A percentile compares a stretch with the other conserved stretches of the same genome.
These are phyloP conservation scores for Diorhabda sublineata DNA, from an alignment of 1,140 invertebrate species.

Conservation along the genomic window DNA sequence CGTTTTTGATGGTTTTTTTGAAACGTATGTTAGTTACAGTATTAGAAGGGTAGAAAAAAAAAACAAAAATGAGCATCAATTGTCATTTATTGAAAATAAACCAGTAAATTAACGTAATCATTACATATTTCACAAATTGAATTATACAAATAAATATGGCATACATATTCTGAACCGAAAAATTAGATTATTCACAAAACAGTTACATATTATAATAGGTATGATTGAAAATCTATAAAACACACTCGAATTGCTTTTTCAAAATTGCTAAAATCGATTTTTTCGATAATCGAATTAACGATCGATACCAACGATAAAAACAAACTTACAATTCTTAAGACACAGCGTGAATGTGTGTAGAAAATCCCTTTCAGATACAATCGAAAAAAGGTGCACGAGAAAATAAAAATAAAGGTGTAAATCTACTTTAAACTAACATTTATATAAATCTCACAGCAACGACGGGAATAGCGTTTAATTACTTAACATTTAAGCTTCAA, in stretches of 20 bases:
- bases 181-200: slow-evolving; percentile 8
- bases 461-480: slow-evolving; percentile 6
- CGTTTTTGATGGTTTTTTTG: no score
- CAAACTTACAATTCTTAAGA: slow-evolving; percentile 26
- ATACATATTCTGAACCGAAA: slow-evolving; percentile 17
- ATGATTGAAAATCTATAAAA: slow-evolving; percentile 7
- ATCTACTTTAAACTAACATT: slow-evolving; percentile 5
- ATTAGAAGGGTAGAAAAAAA: not conserved
- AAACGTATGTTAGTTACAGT: no score
- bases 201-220: slow-evolving; percentile 2
- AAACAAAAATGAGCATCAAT: slow-evolving; percentile 24
- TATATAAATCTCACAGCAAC: slow-evolving; percentile 24
- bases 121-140: slow-evolving; percentile 21
- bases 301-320: not conserved
- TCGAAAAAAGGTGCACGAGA: slow-evolving; percentile 28
- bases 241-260: slow-evolving; percentile 28
- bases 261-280: slow-evolving; percentile 24
- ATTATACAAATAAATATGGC: slow-evolving; percentile 29
- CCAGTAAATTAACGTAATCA: slow-evolving; percentile 14
- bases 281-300: not conserved
- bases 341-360: slow-evolving; percentile 36
- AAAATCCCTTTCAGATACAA: slow-evolving; percentile 22
- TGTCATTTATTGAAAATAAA: slow-evolving; percentile 26
- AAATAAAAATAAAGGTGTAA: slow-evolving; percentile 31
- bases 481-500: not conserved